Evolutionary conservation across 2,113 vertebrate genomes (phyloP).

Genomic region (Atractosteus spatula): DNA sequence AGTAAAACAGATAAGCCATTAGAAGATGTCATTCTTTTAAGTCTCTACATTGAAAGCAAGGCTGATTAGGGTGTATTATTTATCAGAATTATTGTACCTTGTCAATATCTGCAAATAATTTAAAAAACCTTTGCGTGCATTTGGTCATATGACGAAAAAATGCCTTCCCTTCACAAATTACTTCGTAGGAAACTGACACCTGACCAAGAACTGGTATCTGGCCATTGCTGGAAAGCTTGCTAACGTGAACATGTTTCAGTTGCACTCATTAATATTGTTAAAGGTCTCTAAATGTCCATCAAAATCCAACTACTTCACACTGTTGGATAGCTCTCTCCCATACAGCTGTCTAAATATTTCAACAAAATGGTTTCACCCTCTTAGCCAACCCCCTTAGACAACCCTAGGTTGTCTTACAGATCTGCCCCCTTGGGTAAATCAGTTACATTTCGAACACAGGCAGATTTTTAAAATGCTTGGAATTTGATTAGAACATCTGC

Average conservation of each 20-base stretch:
- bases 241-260: background rate
- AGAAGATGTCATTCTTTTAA: too few species aligned
- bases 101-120: too few species aligned
- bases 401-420: too few species aligned
- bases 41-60: too few species aligned
- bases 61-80: too few species aligned
- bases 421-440: background rate
- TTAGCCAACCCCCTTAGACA: too few species aligned
- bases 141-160: too few species aligned
- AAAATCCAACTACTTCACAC: background rate
- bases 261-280: background rate
- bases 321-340: background rate
- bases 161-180: background rate
- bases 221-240: too few species aligned
- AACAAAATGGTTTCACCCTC: background rate
- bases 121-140: too few species aligned
- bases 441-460: background rate
- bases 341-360: background rate
- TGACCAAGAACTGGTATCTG: background rate
- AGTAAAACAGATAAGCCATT: too few species aligned
- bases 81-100: too few species aligned
- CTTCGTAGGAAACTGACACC: background rate
- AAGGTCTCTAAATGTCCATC: background rate
- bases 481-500: background rate
- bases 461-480: background rate